A percentile compares a stretch with the other conserved stretches of the same genome.
phyloP scores from a whole-genome alignment of 2,113 vertebrate species.

The Scatophagus argus region DNA sequence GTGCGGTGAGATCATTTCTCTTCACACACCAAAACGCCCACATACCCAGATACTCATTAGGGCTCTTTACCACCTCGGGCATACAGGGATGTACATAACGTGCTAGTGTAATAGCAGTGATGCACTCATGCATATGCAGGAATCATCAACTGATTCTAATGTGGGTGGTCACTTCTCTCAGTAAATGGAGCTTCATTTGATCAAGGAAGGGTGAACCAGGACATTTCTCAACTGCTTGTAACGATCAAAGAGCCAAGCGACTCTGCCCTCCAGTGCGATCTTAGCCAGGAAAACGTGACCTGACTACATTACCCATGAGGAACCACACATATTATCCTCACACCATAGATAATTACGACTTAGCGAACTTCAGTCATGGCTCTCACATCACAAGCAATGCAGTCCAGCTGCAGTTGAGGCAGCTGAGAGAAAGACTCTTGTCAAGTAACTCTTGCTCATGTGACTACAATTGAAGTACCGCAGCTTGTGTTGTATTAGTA shows the following conservation, averaged over 20 bases:
- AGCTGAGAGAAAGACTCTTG: constrained; percentile 25
- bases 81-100: background rate
- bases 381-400: constrained; percentile 36
- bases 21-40: background rate
- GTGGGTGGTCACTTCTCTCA: constrained; percentile 54
- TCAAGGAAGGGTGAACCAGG: constrained; percentile 62
- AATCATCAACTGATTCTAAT: constrained; percentile 37
- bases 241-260: constrained; percentile 69
- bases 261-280: constrained; percentile 57
- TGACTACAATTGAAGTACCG: constrained; percentile 6
- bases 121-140: background rate
- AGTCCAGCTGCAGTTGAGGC: constrained; percentile 24
- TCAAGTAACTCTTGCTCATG: constrained; percentile 8
- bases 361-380: constrained; percentile 47
- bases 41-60: background rate
- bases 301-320: constrained; percentile 57
- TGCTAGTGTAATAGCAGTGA: background rate
- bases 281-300: constrained; percentile 57
- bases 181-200: constrained; percentile 63
- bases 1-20: constrained; percentile 88
- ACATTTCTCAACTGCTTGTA: constrained; percentile 63
- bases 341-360: constrained; percentile 64
- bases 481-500: background rate
- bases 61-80: background rate
- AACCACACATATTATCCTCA: constrained; percentile 48